These are phyloP conservation scores for Onychomys leucogaster DNA, from an alignment of 2,797 vertebrate genomes.

Conservation along the genomic window DNA sequence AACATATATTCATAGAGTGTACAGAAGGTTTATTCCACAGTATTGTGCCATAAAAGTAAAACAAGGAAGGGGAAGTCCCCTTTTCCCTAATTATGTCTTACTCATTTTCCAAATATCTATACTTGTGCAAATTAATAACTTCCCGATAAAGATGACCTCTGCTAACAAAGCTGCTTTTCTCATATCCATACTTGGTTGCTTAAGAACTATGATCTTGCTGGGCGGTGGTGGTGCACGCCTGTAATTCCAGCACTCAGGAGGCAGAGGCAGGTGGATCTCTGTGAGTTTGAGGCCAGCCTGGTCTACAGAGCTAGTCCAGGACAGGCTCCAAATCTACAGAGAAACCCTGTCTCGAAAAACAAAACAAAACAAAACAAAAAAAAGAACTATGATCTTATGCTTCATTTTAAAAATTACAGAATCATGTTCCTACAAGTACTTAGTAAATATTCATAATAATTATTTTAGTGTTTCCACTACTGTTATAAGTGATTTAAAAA, in stretches of 20 bases:
- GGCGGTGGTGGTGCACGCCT: too few relatives aligned
- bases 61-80: neutral
- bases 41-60: neutral
- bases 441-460: neutral
- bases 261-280: too few relatives aligned
- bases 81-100: neutral
- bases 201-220: neutral
- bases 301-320: too few relatives aligned
- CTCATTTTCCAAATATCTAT: neutral
- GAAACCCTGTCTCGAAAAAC: too few relatives aligned
- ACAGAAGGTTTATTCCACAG: neutral
- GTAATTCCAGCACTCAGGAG: too few relatives aligned
- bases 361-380: too few relatives aligned
- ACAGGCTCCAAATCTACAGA: too few relatives aligned
- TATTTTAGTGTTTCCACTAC: neutral
- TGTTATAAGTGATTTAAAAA: neutral
- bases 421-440: neutral
- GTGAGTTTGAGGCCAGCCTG: too few relatives aligned
- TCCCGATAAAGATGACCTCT: neutral
- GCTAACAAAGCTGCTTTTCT: neutral
- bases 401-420: neutral
- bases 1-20: neutral
- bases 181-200: neutral
- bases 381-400: neutral
- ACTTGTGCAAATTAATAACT: constrained; percentile 5